Base-by-base conservation (phyloP, 2,888 invertebrate genomes). In the Lobophora halterata region DNA sequence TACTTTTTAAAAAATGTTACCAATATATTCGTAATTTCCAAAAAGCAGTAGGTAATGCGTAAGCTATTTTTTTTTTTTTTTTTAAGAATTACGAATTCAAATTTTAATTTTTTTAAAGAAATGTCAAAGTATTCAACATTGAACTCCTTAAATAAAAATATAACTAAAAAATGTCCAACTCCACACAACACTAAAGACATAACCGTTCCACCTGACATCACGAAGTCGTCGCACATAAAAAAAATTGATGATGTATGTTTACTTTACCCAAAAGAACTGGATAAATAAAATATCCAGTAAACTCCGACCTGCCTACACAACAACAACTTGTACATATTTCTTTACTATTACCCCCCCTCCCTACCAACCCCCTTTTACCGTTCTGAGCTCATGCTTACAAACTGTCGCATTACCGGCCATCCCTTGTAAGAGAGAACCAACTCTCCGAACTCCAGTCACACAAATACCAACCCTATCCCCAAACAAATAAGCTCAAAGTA, bases 321-420 rank as follows among this genome's bases (percentile, higher is more conserved):
- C 76, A 68, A 73, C 73, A 76, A 79, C 77, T 79, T 79, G 79
- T 80, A 75, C 73, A 73, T 78, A 77, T 76, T 79, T 80, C 79
- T 79, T 79, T 74, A 75, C 71, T 71, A 71, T 71, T 68, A 65
- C 70, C 56, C 63, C 62, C 56, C 60, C 51, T 44, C 49, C 50
- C 47, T 55, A 19, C 46, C 58, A 38, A 46, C 54, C 50, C 58
- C 61, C 64, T 68, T 57, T 36, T 55, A 54, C 61, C 61, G 57
- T 69, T 73, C 72, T 67, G 73, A 78, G 79, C 83, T 86, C 85
- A 86, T 86, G 86, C 86, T 85, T 86, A 86, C 86, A 83, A 86
- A 86, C 82, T 83, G 83, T 83, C 86, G 80, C 79, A 86, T 86
- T 86, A 86, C 78, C 70, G 70, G 69, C 71, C 78, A 72, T 78